These are phyloP conservation scores for Oreortyx pictus DNA, from an alignment of 2,797 vertebrate genomes.

Conservation along the genomic window DNA sequence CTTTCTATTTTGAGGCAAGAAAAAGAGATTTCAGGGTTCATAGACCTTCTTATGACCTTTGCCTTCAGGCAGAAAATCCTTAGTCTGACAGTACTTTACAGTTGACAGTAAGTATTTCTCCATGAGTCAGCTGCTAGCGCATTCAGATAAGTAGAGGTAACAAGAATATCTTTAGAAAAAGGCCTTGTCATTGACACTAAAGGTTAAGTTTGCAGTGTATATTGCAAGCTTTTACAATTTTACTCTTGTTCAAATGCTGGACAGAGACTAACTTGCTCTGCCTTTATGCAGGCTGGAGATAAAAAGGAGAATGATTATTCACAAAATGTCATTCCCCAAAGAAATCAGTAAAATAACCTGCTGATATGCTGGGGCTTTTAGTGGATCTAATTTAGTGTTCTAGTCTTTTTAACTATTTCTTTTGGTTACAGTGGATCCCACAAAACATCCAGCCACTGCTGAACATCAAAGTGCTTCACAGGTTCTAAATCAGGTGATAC, in stretches of 20 bases:
- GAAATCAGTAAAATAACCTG: neutral
- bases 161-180: neutral
- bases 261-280: neutral
- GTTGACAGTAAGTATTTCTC: neutral
- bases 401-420: neutral
- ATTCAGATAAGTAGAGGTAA: constrained; percentile 28
- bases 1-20: neutral
- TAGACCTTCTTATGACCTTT: neutral
- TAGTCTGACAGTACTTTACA: neutral
- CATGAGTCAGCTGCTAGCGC: neutral
- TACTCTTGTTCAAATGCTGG: neutral
- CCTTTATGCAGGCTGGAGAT: neutral
- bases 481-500: neutral
- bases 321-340: neutral
- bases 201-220: neutral
- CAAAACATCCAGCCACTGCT: neutral
- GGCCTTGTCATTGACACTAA: neutral
- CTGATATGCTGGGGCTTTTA: neutral
- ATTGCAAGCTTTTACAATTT: neutral
- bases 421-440: neutral
- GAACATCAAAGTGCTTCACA: neutral
- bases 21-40: neutral
- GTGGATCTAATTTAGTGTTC: neutral
- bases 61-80: constrained; percentile 18
- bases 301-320: neutral